A percentile compares a stretch with the other conserved stretches of the same genome.
Evolutionary conservation across 2,113 vertebrate species (phyloP).

Genomic region (Crotalus helleri): DNA sequence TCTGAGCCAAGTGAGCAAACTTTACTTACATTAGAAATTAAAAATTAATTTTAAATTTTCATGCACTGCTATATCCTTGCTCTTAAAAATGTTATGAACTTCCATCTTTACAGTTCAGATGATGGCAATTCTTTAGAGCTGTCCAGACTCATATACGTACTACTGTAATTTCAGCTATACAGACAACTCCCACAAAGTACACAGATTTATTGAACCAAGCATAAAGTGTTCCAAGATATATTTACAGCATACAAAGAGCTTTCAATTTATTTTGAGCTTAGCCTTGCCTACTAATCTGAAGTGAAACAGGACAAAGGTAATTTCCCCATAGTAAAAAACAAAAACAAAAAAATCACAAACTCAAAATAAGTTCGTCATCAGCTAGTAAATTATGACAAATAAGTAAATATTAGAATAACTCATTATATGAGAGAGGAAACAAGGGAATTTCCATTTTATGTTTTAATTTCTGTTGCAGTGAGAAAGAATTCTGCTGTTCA

Average conservation of each 20-base stretch:
- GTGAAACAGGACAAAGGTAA: background rate
- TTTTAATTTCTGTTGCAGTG: background rate
- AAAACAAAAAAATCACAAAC: background rate
- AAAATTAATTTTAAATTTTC: background rate
- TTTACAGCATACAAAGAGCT: background rate
- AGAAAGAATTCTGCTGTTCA: background rate
- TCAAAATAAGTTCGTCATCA: background rate
- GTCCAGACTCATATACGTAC: background rate
- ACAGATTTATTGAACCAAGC: background rate
- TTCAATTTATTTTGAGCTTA: background rate
- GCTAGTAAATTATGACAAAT: background rate
- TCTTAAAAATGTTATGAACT: background rate
- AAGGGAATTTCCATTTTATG: background rate
- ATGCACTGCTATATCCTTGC: background rate
- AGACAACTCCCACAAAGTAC: background rate
- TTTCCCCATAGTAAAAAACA: background rate
- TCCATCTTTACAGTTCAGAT: background rate
- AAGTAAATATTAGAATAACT: background rate
- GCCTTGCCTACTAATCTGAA: background rate
- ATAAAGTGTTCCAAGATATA: background rate
- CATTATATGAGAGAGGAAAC: background rate
- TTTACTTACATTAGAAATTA: background rate
- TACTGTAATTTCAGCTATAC: background rate
- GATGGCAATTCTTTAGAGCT: background rate
- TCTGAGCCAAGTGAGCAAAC: background rate